Base-by-base conservation (phyloP, 2,888 invertebrate genomes). In the Pandemis cinnamomeana region DNA sequence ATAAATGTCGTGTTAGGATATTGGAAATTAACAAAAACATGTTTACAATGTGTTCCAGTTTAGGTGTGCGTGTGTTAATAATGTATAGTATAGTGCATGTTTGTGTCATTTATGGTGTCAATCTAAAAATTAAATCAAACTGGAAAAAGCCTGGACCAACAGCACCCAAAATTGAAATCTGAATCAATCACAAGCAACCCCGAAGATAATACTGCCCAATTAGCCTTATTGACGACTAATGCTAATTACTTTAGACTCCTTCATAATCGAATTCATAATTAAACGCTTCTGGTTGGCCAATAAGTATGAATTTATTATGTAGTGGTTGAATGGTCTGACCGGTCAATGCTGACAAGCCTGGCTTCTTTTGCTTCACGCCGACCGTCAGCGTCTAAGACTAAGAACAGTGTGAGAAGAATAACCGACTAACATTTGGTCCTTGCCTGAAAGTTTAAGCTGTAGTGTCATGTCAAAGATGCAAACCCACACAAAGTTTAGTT, bases 401-500 rank as follows among this genome's bases (percentile, higher is more conserved):
- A 11, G 46, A 46, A n/a, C 48, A 51, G n/a, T 2, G 48, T n/a
- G 11, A 51, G 0, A 51, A 5, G 48, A 51, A 51, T 7, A 51
- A 13, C 48, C 13, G 7, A 13, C 7, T 53, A 15, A 15, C 27
- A 58, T 58, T 58, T 58, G 58, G 11, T 58, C 27, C 11, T 0
- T 11, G 20, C 58, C 27, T 27, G 10, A 58, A 58, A 27, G 27
- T 58, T 15, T 55, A 27, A 10, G 5, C 11, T 58, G 53, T 20
- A 20, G 66, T 46, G 13, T 66, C n/a, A 41, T 66, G 41, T 51
- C 11, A 67, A 20, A 0, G 11, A 51, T 41, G 51, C 41, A 53
- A 67, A 67, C 64, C 53, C 79, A 79, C 79, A 80, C 77, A 76
- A 78, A 72, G 27, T 66, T 8, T 55, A 53, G 58, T 51, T 15